Conservation (phyloP, 2,113 vertebrate species). For the Ursus arctos region DNA sequence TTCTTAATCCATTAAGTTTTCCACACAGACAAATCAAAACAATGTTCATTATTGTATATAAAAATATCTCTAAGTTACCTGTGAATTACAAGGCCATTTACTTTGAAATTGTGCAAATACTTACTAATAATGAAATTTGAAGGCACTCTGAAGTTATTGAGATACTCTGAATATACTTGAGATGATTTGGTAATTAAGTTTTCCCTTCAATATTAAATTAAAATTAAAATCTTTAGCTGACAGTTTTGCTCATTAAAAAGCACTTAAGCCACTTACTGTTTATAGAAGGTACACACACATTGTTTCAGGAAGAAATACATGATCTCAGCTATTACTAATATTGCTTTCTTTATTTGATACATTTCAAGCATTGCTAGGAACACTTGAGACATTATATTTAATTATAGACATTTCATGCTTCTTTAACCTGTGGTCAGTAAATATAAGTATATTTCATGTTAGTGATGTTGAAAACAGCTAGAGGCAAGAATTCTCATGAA, state of each 20-base stretch:
- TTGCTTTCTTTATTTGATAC: slow-evolving; percentile 40
- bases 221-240: slow-evolving; percentile 51
- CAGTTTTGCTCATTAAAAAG: slow-evolving; percentile 47
- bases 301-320: slow-evolving; percentile 53
- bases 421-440: slow-evolving; percentile 21
- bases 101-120: slow-evolving; percentile 29
- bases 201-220: slow-evolving; percentile 36
- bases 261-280: not conserved
- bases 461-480: not conserved
- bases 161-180: not conserved
- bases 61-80: slow-evolving; percentile 16
- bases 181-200: slow-evolving; percentile 13
- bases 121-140: slow-evolving; percentile 31
- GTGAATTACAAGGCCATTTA: not conserved
- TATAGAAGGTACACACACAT: not conserved
- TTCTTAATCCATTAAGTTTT: not conserved
- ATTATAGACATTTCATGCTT: slow-evolving; percentile 40
- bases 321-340: slow-evolving; percentile 47
- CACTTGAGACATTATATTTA: not conserved
- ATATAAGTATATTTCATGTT: not conserved
- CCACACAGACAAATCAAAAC: not conserved
- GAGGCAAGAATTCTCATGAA: not conserved
- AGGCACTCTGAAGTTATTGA: not conserved
- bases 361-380: slow-evolving; percentile 23
- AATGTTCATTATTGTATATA: not conserved